Percentiles rank a stretch among this genome's conserved stretches.
Evolutionary conservation across 1,140 invertebrate genomes (phyloP).

Genomic region (Ruditapes philippinarum): DNA sequence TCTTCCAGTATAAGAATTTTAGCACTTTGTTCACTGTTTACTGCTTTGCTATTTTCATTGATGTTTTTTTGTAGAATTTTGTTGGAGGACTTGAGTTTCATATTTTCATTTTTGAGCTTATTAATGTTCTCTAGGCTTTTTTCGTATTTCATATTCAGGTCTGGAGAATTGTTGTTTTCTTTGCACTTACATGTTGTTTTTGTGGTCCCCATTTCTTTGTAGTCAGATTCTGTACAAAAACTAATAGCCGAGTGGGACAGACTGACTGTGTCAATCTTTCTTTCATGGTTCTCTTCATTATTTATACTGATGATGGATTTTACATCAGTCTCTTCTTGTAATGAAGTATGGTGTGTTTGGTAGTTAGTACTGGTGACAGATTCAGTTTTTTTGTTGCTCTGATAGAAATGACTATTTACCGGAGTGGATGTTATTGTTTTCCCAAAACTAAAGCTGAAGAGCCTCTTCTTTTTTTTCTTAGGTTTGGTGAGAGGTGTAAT

Average conservation of each 20-base stretch:
- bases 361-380: not conserved
- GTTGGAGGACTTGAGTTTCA: no score
- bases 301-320: not conserved
- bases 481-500: not conserved
- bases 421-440: not conserved
- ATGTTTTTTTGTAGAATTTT: no score
- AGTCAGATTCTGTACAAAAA: no score
- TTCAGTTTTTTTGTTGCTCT: not conserved
- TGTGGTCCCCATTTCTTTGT: no score
- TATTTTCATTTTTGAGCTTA: no score
- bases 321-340: no score
- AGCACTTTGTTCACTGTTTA: not conserved
- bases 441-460: not conserved
- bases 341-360: not conserved
- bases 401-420: not conserved
- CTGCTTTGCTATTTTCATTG: not conserved
- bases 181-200: no score
- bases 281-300: not conserved
- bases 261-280: not conserved
- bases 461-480: conserved; percentile 11
- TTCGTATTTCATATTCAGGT: no score
- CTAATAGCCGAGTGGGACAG: no score
- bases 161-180: no score
- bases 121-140: no score
- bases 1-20: not conserved